Base-by-base conservation (phyloP, 2,797 vertebrate genomes). In the Amblyraja radiata region DNA sequence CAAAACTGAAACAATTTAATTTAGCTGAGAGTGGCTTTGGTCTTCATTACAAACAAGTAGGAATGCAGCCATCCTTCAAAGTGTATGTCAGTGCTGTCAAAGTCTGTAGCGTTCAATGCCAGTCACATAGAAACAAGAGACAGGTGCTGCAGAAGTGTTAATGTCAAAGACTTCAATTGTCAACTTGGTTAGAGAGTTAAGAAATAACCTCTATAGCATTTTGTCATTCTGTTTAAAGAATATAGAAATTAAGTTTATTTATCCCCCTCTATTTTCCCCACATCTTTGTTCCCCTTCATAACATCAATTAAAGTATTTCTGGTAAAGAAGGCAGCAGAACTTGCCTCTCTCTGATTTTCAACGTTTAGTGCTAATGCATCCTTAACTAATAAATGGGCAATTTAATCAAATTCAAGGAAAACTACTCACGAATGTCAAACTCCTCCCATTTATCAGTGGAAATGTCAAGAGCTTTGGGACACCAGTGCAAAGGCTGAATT, bases 21-120 rank as follows among this genome's bases (percentile, higher is more conserved):
- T 92, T 92, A 92, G 73, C 71, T 76, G 90, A 76, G 90, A 92
- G 73, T 92, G 90, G 90, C 71, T 92, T 92, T 25, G 11, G 90
- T 92, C 36, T 71, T 92, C 90, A 92, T 92, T 92, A 92, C 90
- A 92, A 92, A 54, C 90, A 92, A 92, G 90, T 76, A 92, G 68
- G 90, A 92, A 92, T 76, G 90, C 71, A 92, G 90, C 90, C 90
- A 92, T 92, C 90, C 90, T 76, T 92, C 90, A 92, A 92, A 92
- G 90, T 36, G 71, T 71, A 54, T 58, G 90, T 54, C 90, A 76
- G 71, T 9, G 6, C 90, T 92, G 90, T 92, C 90, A 92, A 76
- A 74, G 68, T 92, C 68, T 76, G 90, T 92, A 73, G 46, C 90
- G 71, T 74, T 92, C 90, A 92, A 92, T 74, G 90, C 90, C 90